Evolutionary conservation across 2,797 vertebrate species (phyloP), one percentile per base, ranked within the genome.

Genomic region (Lepilemur ruficaudatus): DNA sequence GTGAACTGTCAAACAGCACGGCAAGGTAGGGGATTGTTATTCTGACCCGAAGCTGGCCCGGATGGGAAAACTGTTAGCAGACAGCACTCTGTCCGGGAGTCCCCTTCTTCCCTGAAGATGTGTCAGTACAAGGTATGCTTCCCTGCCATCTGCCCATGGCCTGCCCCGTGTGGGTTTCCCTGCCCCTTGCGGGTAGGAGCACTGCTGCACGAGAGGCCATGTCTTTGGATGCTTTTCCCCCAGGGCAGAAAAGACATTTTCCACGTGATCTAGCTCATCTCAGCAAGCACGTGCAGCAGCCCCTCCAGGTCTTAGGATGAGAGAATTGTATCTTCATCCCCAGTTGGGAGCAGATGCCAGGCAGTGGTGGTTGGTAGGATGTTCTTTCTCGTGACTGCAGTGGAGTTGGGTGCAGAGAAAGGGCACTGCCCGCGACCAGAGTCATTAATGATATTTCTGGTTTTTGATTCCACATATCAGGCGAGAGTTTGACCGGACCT

Each of bases 1-100:
- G 75, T 91, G 63, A 89, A 78, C 57, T 75, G 89, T 95, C 82
- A 86, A 73, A 70, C 41, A 80, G 18, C 85, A 78, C 50, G 38
- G 41, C 55, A 81, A 81, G 0, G 0, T 18, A n/a, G 82, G 69
- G 80, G 78, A 55, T 92, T 59, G 43, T 4, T 38, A 50, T 87
- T 48, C 41, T 22, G 63, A 72, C 63, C 43, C 5, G 50, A 72
- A 65, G 43, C 80, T 69, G 59, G 84, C 43, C 20, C 8, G 1
- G 0, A 43, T 81, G 78, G 88, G 80, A 48, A 89, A 80, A 76
- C 61, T 50, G 41, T 82, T 43, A 86, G 38, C 30, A 73, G 91
- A 69, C 23, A 57, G 57, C 28, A 15, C 23, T 52, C 7, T 57
- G 9, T 61, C 61, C 18, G 30, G 23, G 30, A 61, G 75, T 22